Conservation (phyloP, 2,113 vertebrate genomes). For the Suncus etruscus region DNA sequence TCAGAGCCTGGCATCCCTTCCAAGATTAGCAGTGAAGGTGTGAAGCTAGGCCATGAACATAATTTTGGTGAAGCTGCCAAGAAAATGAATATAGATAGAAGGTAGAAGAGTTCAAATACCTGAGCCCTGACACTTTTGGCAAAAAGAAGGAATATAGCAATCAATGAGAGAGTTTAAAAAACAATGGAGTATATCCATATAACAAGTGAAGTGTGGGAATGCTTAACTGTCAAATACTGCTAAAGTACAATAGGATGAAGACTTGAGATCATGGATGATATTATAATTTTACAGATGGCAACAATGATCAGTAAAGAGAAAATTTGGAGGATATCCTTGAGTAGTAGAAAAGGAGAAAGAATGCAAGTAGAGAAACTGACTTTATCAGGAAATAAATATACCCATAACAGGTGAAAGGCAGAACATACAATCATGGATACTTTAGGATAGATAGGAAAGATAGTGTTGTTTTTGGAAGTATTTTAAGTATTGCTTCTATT, state of each 20-base stretch:
- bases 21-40: too few species aligned
- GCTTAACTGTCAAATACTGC: conserved; percentile 2
- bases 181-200: neutral
- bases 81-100: conserved; percentile 29
- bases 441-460: neutral
- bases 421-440: neutral
- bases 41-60: too few species aligned
- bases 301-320: neutral
- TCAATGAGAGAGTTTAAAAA: neutral
- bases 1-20: too few species aligned
- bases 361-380: neutral
- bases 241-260: conserved; percentile 52
- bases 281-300: neutral
- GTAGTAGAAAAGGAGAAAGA: neutral
- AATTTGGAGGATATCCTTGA: neutral
- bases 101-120: neutral
- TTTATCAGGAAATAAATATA: conserved; percentile 11
- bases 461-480: neutral
- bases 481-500: neutral
- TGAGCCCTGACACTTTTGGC: neutral
- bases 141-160: conserved; percentile 31
- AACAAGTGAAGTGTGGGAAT: neutral
- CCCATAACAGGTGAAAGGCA: conserved; percentile 14
- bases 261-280: neutral
- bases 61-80: too few species aligned